phyloP scores from a whole-genome alignment of 2,888 invertebrate genomes.

The Strigamia transsilvanica region DNA sequence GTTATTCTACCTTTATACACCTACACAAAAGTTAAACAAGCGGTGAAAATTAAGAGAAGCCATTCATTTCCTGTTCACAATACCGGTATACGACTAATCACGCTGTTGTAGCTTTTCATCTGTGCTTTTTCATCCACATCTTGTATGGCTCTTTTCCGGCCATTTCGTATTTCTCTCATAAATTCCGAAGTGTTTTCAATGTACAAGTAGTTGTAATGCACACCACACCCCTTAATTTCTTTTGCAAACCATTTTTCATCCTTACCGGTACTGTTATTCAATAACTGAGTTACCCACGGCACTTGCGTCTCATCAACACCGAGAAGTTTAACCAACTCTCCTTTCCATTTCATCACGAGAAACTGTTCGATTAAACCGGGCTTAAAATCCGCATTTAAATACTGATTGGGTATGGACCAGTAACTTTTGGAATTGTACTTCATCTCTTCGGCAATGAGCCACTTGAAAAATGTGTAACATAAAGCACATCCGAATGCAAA shows the following conservation, averaged over 20 bases:
- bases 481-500: constrained; percentile 15
- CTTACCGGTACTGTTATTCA: neutral
- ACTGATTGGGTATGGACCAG: neutral
- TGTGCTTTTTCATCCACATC: neutral
- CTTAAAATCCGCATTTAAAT: neutral
- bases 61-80: neutral
- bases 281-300: neutral
- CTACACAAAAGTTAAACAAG: neutral
- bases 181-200: neutral
- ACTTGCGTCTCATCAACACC: neutral
- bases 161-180: constrained; percentile 28
- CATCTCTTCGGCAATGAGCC: constrained; percentile 3
- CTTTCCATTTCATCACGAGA: constrained; percentile 8
- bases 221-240: neutral
- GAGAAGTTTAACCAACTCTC: neutral
- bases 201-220: neutral
- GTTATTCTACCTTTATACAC: neutral
- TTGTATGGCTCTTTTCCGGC: neutral
- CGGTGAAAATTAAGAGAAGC: neutral
- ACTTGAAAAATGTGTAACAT: neutral
- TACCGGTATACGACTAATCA: neutral
- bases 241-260: neutral
- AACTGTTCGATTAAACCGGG: neutral
- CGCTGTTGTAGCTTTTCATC: neutral
- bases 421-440: neutral